Evolutionary conservation across 2,888 invertebrate genomes (phyloP).

Genomic region (Latrodectus elegans): DNA sequence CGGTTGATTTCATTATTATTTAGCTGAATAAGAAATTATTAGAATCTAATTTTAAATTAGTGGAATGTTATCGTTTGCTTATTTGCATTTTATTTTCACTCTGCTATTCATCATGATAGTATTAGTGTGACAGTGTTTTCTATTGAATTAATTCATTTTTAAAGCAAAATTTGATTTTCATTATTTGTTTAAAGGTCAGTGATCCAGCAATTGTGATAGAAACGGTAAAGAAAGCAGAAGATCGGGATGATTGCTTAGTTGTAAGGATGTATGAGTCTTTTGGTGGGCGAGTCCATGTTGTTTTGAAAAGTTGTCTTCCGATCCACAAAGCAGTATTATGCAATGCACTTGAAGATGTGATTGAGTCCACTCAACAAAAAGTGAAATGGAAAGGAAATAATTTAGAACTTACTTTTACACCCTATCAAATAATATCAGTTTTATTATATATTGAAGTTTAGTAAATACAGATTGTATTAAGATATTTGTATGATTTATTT

Average conservation of each 20-base stretch:
- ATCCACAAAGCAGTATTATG: conserved; percentile 68
- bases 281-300: conserved; percentile 73
- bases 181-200: conserved; percentile 72
- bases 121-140: too few species aligned
- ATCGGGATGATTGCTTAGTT: conserved; percentile 72
- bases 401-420: conserved; percentile 60
- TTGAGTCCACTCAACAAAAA: conserved; percentile 50
- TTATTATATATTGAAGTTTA: conserved; percentile 67
- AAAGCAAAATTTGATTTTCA: too few species aligned
- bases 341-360: conserved; percentile 71
- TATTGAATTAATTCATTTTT: too few species aligned
- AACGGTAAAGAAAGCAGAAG: conserved; percentile 75
- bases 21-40: too few species aligned
- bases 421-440: conserved; percentile 68
- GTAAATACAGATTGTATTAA: background rate
- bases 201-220: conserved; percentile 74
- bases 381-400: conserved; percentile 67
- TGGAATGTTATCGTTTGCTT: too few species aligned
- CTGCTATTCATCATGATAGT: too few species aligned
- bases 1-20: too few species aligned
- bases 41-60: too few species aligned
- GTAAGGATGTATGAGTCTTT: conserved; percentile 76
- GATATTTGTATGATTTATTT: conserved; percentile 33
- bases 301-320: conserved; percentile 69
- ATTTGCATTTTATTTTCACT: too few species aligned